These are phyloP conservation scores for Diadegma fenestrale DNA, from an alignment of 2,888 invertebrate genomes.

Conservation along the genomic window DNA sequence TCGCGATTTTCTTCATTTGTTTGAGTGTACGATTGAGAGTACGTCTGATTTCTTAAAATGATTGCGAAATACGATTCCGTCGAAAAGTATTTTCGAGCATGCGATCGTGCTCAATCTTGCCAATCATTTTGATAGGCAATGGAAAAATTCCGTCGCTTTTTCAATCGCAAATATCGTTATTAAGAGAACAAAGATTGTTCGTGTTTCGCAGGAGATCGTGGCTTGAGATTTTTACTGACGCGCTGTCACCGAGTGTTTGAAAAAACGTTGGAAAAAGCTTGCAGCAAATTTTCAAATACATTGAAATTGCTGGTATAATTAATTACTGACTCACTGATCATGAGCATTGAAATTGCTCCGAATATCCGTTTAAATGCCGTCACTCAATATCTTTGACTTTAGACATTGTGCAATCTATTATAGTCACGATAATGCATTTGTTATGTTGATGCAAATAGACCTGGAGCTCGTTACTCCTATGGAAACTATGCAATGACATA, in stretches of 20 bases:
- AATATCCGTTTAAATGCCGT: slow-evolving; percentile 11
- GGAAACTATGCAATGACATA: background rate
- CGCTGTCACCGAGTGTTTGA: background rate
- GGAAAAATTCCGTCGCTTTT: background rate
- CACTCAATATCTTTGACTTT: background rate
- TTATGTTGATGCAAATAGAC: slow-evolving; percentile 49
- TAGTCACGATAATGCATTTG: slow-evolving; percentile 47
- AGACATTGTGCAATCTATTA: slow-evolving; percentile 41
- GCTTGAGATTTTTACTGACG: background rate
- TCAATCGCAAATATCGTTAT: background rate
- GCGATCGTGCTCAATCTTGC: background rate
- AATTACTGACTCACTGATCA: background rate
- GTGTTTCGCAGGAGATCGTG: background rate
- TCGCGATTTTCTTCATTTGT: too few relatives aligned
- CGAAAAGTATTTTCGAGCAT: slow-evolving; percentile 10
- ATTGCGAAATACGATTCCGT: background rate
- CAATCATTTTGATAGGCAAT: slow-evolving; percentile 1
- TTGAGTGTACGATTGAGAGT: background rate
- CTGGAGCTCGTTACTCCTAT: background rate
- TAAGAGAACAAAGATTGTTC: too few relatives aligned
- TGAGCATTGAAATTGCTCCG: background rate
- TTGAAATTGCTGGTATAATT: background rate
- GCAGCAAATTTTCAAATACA: background rate
- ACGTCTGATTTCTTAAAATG: background rate
- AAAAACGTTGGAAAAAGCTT: background rate